phyloP scores from a whole-genome alignment of 2,113 vertebrate species.

The Patagioenas fasciata region DNA sequence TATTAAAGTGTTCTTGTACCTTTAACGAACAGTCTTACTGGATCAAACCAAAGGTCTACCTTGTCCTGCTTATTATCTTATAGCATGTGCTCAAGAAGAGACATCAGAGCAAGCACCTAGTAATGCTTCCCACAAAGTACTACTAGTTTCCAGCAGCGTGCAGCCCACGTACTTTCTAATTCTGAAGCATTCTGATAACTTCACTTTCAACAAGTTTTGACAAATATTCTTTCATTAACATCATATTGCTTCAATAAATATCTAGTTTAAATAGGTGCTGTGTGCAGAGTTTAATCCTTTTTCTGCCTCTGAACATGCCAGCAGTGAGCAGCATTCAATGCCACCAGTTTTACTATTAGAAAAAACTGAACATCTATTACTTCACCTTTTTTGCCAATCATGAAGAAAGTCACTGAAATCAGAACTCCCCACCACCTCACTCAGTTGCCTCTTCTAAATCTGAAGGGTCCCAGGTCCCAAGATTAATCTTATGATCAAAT shows the following conservation, averaged over 20 bases:
- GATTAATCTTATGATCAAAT: neutral
- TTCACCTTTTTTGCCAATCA: neutral
- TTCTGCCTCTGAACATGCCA: neutral
- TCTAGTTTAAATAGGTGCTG: neutral
- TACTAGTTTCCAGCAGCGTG: neutral
- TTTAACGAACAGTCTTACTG: neutral
- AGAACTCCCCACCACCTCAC: neutral
- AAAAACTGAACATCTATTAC: neutral
- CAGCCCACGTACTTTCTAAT: neutral
- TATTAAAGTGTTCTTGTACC: too few species aligned
- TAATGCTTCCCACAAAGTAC: neutral
- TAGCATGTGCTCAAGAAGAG: accelerated
- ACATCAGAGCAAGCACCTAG: neutral
- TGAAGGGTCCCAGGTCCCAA: neutral
- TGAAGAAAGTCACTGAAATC: neutral
- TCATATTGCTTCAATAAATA: neutral
- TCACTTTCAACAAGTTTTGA: neutral
- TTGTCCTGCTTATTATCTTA: neutral
- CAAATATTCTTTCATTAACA: neutral
- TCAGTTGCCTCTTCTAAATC: too few species aligned
- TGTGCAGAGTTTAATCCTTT: neutral
- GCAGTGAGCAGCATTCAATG: neutral
- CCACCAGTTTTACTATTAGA: neutral
- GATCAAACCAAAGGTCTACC: neutral
- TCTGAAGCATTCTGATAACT: neutral